Base-by-base conservation (phyloP, 2,888 invertebrate genomes). In the Tricholauxania praeusta region DNA sequence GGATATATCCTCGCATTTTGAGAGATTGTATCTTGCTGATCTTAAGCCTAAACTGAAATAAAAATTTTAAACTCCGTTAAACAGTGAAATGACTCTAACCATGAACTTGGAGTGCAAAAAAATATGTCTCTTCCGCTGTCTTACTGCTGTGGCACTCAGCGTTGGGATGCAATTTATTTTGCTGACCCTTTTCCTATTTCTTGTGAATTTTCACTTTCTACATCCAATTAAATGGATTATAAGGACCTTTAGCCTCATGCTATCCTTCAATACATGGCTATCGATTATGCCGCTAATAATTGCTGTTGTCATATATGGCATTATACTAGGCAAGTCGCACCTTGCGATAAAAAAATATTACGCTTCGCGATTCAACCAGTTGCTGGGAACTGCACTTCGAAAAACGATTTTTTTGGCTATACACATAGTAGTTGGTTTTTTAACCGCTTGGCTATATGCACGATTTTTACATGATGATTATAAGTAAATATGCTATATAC, bases 301-400 rank as follows among this genome's bases (percentile, higher is more conserved):
- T 39, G 89, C 93, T 1, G 91, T 93, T 12, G 90, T 92, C 74
- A 89, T 92, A 8, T 93, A 93, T 87, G 92, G 93, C n/a, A 88
- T 93, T 55, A 89, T 93, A 51, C 91, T 92, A 81, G 92, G 92
- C 62, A 93, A 92, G 81, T 91, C 91, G 77, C 93, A 93, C 79
- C 89, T 93, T 32, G 87, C 89, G 22, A 90, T 90, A 65, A 87
- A 90, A 52, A 89, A 89, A 0, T 93, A 91, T 80, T 89, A 90
- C 75, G 89, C 91, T 53, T 93, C 92, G 15, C 89, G 94, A 79
- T 93, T 93, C 79, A 89, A 89, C 4, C 91, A 91, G 87, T 88
- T 94, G 67, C 81, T 91, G 49, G 89, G 90, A 52, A 88, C 92
- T 78, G 91, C 92, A 78, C 89, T 92, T 0, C 75, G 91, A 0